phyloP scores from a whole-genome alignment of 35 echinoderm and acorn worm genomes.

The Apostichopus californicus region DNA sequence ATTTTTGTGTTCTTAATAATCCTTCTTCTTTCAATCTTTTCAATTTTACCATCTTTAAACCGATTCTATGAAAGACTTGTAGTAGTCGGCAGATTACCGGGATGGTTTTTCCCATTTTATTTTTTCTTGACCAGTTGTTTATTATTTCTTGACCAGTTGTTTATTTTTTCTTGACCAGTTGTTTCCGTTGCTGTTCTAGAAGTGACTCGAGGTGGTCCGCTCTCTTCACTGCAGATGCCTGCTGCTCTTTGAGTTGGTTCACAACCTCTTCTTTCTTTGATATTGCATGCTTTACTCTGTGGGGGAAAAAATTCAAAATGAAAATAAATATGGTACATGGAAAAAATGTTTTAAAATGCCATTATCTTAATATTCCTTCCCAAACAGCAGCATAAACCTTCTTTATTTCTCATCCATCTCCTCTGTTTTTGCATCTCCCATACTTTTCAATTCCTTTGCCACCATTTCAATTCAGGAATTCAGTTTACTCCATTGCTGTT shows the following conservation, averaged over 20 bases:
- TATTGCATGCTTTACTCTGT: slow-evolving; percentile 95
- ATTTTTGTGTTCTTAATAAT: too few species aligned
- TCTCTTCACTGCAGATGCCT: slow-evolving; percentile 86
- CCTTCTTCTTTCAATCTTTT: too few species aligned
- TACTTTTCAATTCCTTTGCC: too few species aligned
- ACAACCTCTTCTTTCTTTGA: slow-evolving; percentile 97
- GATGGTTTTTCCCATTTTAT: background rate
- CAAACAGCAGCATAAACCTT: background rate
- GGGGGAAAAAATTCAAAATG: background rate
- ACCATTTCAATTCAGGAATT: too few species aligned
- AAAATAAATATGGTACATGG: background rate
- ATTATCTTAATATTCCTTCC: background rate
- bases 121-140: background rate
- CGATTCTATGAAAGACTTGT: background rate
- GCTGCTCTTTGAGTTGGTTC: slow-evolving; percentile 88
- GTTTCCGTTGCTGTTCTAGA: slow-evolving; percentile 96
- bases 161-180: slow-evolving; percentile 87
- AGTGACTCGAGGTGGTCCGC: slow-evolving; percentile 97
- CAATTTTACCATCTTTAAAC: too few species aligned
- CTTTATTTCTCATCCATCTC: too few species aligned
- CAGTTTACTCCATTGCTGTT: too few species aligned
- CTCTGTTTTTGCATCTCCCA: too few species aligned
- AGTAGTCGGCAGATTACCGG: background rate
- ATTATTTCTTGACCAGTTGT: background rate
- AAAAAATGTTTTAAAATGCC: background rate